These are phyloP conservation scores for Rhinatrema bivittatum DNA, from an alignment of 2,797 vertebrate genomes.

Conservation along the genomic window DNA sequence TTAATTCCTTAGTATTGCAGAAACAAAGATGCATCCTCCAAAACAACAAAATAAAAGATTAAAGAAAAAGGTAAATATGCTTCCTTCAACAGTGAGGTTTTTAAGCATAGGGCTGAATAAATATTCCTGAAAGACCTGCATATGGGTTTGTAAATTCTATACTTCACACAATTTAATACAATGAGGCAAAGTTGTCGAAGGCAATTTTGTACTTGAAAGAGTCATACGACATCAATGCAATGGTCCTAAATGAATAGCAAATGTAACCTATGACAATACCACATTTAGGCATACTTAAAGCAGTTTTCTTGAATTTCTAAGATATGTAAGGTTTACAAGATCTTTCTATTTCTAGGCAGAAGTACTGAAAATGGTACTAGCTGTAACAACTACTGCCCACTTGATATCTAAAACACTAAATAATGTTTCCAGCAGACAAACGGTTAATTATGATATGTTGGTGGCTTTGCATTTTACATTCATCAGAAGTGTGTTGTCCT, in stretches of 20 bases:
- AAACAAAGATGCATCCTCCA: no score
- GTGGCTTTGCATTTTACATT: no score
- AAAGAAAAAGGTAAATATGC: background rate
- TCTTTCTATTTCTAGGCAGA: conserved; percentile 3
- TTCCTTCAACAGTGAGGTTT: background rate
- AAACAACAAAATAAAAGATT: no score
- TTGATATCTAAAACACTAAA: background rate
- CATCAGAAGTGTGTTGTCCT: no score
- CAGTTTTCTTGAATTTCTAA: conserved; percentile 13
- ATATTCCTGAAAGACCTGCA: conserved; percentile 3
- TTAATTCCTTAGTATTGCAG: conserved; percentile 2
- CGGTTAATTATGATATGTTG: no score
- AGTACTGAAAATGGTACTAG: background rate
- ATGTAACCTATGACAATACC: background rate
- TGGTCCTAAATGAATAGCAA: conserved; percentile 15
- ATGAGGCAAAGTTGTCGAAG: conserved; percentile 4
- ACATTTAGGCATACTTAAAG: background rate
- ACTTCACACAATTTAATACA: conserved; percentile 20
- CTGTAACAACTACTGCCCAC: background rate
- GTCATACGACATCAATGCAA: conserved; percentile 2
- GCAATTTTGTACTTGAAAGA: conserved; percentile 5
- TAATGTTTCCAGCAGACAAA: no score
- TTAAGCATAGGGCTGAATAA: background rate
- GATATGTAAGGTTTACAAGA: background rate
- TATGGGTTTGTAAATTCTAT: no score